Conservation (phyloP, 2,888 invertebrate species). For the Lasiommata megera region DNA sequence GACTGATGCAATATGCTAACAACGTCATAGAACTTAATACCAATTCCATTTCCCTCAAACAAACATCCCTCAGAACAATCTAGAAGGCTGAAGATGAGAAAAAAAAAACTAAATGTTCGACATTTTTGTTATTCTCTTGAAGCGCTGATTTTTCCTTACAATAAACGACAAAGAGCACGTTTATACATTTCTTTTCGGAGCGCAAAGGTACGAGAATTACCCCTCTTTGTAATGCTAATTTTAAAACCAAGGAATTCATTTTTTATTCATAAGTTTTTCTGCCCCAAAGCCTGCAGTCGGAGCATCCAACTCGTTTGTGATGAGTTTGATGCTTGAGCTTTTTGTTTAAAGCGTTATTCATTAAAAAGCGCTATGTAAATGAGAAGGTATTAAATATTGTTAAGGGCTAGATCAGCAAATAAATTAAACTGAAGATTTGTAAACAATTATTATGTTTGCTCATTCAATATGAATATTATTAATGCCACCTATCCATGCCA, state of each 20-base stretch:
- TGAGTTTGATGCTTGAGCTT: conserved; percentile 56
- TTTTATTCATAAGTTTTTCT: conserved; percentile 81
- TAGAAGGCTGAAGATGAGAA: neutral
- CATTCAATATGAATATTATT: too few relatives aligned
- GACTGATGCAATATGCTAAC: too few relatives aligned
- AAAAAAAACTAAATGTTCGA: conserved; percentile 9
- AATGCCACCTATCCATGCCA: too few relatives aligned
- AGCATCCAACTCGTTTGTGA: conserved; percentile 70
- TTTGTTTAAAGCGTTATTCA: conserved; percentile 46
- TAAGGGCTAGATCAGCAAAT: neutral
- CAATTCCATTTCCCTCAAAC: too few relatives aligned
- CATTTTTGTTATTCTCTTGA: conserved; percentile 38
- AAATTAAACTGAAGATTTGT: too few relatives aligned
- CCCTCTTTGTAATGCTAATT: conserved; percentile 80
- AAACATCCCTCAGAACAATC: too few relatives aligned
- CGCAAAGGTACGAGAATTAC: conserved; percentile 77
- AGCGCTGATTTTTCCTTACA: conserved; percentile 67
- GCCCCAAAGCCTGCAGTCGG: conserved; percentile 72
- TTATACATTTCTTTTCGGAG: conserved; percentile 71
- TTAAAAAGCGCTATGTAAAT: conserved; percentile 43
- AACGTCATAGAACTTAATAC: too few relatives aligned
- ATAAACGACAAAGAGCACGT: conserved; percentile 66
- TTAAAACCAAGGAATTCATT: conserved; percentile 80
- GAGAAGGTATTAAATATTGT: conserved; percentile 31
- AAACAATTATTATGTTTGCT: too few relatives aligned